Conservation (phyloP, 2,888 invertebrate genomes). For the Caenorhabditis parvicauda region DNA sequence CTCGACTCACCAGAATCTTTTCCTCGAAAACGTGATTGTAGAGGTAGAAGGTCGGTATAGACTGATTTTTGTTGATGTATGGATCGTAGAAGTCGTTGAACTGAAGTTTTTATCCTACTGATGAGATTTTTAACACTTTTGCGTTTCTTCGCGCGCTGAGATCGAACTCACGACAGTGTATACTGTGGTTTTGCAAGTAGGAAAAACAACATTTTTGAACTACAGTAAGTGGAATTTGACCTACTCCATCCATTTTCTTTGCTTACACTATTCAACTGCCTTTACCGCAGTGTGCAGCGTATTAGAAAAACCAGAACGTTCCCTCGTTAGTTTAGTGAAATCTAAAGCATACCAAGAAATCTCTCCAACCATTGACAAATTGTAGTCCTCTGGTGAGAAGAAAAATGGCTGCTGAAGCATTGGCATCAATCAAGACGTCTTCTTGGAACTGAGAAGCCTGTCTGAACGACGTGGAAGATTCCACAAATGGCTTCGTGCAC, state of each 20-base stretch:
- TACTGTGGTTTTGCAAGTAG: too few species aligned
- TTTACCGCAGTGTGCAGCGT: too few species aligned
- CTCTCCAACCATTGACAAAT: constrained; percentile 31
- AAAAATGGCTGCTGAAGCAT: constrained; percentile 22
- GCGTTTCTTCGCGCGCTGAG: too few species aligned
- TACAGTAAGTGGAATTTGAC: too few species aligned
- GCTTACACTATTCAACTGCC: too few species aligned
- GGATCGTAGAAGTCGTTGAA: constrained; percentile 55
- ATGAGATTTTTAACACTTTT: neutral
- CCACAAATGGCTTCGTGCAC: constrained; percentile 20
- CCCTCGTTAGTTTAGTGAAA: too few species aligned
- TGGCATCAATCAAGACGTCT: constrained; percentile 10
- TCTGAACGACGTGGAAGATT: constrained; percentile 10
- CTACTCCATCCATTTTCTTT: too few species aligned
- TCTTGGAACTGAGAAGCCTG: constrained; percentile 32
- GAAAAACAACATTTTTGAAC: too few species aligned
- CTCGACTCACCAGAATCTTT: constrained; percentile 23
- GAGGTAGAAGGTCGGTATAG: constrained; percentile 48
- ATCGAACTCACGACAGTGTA: too few species aligned
- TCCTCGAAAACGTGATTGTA: constrained; percentile 34
- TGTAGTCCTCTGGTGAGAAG: constrained; percentile 26
- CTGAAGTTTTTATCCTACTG: constrained; percentile 18
- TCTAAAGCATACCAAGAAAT: constrained; percentile 30
- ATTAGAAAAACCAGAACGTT: neutral
- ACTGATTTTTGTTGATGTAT: constrained; percentile 25